phyloP scores from a whole-genome alignment of 2,797 vertebrate species.

The Austrolebias charrua region DNA sequence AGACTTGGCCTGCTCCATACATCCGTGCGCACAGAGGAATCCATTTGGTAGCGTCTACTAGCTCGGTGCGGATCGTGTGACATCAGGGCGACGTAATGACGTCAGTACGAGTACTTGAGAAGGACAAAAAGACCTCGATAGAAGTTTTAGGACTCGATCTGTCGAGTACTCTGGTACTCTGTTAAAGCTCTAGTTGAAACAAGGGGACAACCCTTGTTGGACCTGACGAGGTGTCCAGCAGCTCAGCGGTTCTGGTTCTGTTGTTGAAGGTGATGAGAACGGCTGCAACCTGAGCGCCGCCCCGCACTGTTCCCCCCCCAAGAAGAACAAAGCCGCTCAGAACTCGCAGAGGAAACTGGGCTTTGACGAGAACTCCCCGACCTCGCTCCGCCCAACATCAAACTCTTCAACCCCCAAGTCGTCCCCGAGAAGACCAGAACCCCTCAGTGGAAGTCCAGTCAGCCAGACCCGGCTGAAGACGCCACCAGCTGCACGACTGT shows the following conservation, averaged over 20 bases:
- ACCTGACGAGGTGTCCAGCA: too few relatives aligned
- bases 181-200: too few relatives aligned
- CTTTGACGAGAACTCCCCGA: constrained; percentile 72
- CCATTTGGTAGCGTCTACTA: too few relatives aligned
- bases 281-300: constrained; percentile 81
- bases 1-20: too few relatives aligned
- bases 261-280: constrained; percentile 86
- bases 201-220: too few relatives aligned
- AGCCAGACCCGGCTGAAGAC: constrained; percentile 1
- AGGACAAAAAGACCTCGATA: too few relatives aligned
- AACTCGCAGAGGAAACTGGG: constrained; percentile 75
- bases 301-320: constrained; percentile 84
- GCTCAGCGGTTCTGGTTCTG: accelerated
- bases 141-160: too few relatives aligned
- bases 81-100: too few relatives aligned
- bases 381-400: neutral
- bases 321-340: constrained; percentile 76
- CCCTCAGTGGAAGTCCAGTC: constrained; percentile 34
- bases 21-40: too few relatives aligned
- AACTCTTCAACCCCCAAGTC: constrained; percentile 15
- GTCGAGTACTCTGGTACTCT: too few relatives aligned
- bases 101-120: too few relatives aligned
- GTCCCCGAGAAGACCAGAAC: constrained; percentile 62
- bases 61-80: too few relatives aligned
- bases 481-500: constrained; percentile 60